phyloP scores from a whole-genome alignment of 2,888 invertebrate species.

The Hyppa rectilinea region DNA sequence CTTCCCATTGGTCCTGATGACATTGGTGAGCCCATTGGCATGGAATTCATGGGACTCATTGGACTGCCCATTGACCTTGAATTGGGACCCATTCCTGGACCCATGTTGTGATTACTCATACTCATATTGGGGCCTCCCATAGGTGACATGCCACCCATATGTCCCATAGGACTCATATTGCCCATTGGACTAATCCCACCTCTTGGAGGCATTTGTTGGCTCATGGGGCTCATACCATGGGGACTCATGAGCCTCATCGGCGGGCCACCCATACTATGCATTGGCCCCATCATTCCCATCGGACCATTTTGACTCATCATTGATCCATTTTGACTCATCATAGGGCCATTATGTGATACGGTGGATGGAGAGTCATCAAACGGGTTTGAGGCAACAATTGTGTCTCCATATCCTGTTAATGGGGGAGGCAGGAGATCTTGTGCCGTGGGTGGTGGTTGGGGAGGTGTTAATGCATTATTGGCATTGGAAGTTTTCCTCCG shows the following conservation, averaged over 20 bases:
- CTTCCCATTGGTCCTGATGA: constrained; percentile 93
- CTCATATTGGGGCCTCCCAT: constrained; percentile 94
- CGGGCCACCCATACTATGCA: constrained; percentile 91
- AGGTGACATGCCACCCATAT: constrained; percentile 93
- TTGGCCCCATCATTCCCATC: constrained; percentile 92
- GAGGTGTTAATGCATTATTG: constrained; percentile 91
- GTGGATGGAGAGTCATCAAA: constrained; percentile 97
- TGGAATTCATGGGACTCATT: constrained; percentile 94
- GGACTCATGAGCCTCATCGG: constrained; percentile 93
- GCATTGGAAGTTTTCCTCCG: constrained; percentile 95
- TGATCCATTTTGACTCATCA: constrained; percentile 92
- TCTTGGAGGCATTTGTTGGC: constrained; percentile 91
- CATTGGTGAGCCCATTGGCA: constrained; percentile 94
- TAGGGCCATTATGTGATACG: constrained; percentile 91
- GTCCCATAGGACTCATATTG: constrained; percentile 93
- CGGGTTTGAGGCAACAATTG: constrained; percentile 98
- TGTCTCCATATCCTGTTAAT: constrained; percentile 97
- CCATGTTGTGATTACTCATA: constrained; percentile 92
- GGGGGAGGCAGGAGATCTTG: constrained; percentile 96
- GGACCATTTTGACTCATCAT: constrained; percentile 93
- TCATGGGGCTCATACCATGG: constrained; percentile 92
- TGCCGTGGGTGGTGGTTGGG: constrained; percentile 93
- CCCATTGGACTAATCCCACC: constrained; percentile 93
- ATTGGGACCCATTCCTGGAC: constrained; percentile 90
- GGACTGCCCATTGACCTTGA: constrained; percentile 93